A percentile compares a stretch with the other conserved stretches of the same genome.
These are phyloP conservation scores for Morone chrysops DNA, from an alignment of 2,113 vertebrate genomes.

Conservation along the genomic window DNA sequence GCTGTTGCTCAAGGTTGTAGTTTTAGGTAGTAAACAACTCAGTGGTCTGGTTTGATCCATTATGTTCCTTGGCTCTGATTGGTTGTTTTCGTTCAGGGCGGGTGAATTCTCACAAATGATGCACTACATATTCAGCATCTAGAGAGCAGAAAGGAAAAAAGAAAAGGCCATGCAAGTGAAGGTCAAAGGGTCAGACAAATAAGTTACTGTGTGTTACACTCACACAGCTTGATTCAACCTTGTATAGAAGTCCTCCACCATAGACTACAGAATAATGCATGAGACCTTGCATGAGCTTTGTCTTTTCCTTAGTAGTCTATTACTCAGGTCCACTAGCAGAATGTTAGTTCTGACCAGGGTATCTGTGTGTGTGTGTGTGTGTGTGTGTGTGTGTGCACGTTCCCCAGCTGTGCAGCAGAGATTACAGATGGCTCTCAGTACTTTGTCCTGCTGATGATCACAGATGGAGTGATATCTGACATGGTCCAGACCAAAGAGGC, in stretches of 20 bases:
- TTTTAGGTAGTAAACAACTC: conserved; percentile 38
- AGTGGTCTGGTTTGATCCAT: background rate
- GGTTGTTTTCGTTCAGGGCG: no score
- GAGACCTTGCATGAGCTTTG: conserved; percentile 5
- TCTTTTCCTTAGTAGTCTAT: conserved; percentile 2
- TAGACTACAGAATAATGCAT: background rate
- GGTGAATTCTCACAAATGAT: no score
- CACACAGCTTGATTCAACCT: background rate
- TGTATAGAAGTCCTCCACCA: background rate
- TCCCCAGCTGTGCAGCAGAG: conserved; percentile 88
- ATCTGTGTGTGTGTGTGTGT: conserved; percentile 24
- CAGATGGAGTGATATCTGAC: conserved; percentile 97
- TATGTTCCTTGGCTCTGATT: no score
- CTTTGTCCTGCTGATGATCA: conserved; percentile 97
- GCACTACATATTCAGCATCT: background rate
- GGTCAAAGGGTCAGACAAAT: background rate
- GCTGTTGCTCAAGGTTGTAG: conserved; percentile 13
- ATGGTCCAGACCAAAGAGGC: conserved; percentile 99
- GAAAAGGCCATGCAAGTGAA: background rate
- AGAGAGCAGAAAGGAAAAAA: background rate
- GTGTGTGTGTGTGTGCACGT: conserved; percentile 21
- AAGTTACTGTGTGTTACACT: background rate
- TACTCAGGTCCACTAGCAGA: background rate
- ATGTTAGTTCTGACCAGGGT: conserved; percentile 18
- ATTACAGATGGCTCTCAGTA: conserved; percentile 97